A percentile compares a stretch with the other conserved stretches of the same genome.
Evolutionary conservation across 2,888 invertebrate genomes (phyloP).

Genomic region (Odontocolon sp.): DNA sequence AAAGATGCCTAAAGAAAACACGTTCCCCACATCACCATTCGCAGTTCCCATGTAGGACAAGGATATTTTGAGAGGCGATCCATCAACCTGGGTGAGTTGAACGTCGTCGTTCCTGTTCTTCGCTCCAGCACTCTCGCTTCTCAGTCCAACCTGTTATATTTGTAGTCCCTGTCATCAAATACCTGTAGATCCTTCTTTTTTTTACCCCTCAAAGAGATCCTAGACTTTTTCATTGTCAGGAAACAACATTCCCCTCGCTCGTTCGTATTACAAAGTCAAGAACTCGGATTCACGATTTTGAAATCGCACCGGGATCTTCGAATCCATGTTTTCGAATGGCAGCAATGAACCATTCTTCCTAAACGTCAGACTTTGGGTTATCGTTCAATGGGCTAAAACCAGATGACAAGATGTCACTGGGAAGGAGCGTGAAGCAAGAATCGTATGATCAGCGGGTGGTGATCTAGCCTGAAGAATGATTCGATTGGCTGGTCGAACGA

Average conservation of each 20-base stretch:
- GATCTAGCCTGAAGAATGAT: slow-evolving; percentile 18
- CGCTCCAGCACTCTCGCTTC: slow-evolving; percentile 41
- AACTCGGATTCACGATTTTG: slow-evolving; percentile 1
- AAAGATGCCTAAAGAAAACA: slow-evolving; percentile 25
- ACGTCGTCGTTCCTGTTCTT: slow-evolving; percentile 11
- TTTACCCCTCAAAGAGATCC: slow-evolving; percentile 13
- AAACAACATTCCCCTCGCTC: slow-evolving; percentile 21
- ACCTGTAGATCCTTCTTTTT: slow-evolving; percentile 36
- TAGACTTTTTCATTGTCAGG: slow-evolving; percentile 33
- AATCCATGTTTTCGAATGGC: neutral
- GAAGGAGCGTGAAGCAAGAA: neutral
- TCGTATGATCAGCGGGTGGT: slow-evolving; percentile 7
- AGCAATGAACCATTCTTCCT: slow-evolving; percentile 10
- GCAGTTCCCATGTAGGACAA: slow-evolving; percentile 36
- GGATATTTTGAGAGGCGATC: slow-evolving; percentile 53
- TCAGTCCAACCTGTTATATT: neutral
- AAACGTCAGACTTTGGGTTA: too few species aligned
- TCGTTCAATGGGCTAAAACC: too few species aligned
- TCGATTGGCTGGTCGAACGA: slow-evolving; percentile 31
- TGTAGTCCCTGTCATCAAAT: slow-evolving; percentile 24
- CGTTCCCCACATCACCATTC: slow-evolving; percentile 23
- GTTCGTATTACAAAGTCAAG: neutral
- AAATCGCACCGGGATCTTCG: slow-evolving; percentile 1
- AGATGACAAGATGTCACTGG: slow-evolving; percentile 14
- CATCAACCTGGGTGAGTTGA: slow-evolving; percentile 48